phyloP scores from a whole-genome alignment of 1,140 invertebrate genomes.

The Aphaenogaster rudis region DNA sequence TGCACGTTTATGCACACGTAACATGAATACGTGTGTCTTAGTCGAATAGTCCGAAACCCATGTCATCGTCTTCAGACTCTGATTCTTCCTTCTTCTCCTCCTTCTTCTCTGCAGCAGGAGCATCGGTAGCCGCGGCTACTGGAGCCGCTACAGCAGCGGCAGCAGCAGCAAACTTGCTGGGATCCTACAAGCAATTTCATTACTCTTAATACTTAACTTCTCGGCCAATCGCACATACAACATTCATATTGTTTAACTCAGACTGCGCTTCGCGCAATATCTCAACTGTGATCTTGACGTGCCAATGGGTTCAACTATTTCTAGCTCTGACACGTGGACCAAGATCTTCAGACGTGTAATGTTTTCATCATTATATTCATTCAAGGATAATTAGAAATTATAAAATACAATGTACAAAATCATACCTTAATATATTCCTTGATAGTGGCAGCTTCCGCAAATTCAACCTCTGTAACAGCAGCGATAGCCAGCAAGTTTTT shows the following conservation, averaged over 20 bases:
- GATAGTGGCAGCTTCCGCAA: slow-evolving; percentile 97
- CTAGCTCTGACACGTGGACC: slow-evolving; percentile 80
- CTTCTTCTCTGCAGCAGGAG: slow-evolving; percentile 88
- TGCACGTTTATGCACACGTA: background rate
- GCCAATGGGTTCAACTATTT: slow-evolving; percentile 85
- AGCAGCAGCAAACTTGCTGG: slow-evolving; percentile 95
- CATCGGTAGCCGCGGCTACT: slow-evolving; percentile 88
- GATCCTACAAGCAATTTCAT: slow-evolving; percentile 90
- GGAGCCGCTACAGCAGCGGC: slow-evolving; percentile 89
- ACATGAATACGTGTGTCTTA: slow-evolving; percentile 89
- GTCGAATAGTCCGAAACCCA: slow-evolving; percentile 98
- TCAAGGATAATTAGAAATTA: background rate
- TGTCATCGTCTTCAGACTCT: slow-evolving; percentile 96
- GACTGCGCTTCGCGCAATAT: slow-evolving; percentile 41
- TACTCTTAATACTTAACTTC: slow-evolving; percentile 28
- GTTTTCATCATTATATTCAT: slow-evolving; percentile 71
- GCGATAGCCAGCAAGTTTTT: slow-evolving; percentile 99
- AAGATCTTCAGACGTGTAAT: slow-evolving; percentile 70
- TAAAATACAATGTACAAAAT: background rate
- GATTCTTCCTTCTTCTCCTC: slow-evolving; percentile 93
- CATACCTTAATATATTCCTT: slow-evolving; percentile 95
- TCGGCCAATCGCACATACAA: too few relatives aligned
- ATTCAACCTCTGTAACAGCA: slow-evolving; percentile 97
- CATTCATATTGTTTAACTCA: slow-evolving; percentile 54
- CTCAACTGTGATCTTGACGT: slow-evolving; percentile 72